phyloP scores from a whole-genome alignment of 2,888 invertebrate genomes.

The Galeruca laticollis region DNA sequence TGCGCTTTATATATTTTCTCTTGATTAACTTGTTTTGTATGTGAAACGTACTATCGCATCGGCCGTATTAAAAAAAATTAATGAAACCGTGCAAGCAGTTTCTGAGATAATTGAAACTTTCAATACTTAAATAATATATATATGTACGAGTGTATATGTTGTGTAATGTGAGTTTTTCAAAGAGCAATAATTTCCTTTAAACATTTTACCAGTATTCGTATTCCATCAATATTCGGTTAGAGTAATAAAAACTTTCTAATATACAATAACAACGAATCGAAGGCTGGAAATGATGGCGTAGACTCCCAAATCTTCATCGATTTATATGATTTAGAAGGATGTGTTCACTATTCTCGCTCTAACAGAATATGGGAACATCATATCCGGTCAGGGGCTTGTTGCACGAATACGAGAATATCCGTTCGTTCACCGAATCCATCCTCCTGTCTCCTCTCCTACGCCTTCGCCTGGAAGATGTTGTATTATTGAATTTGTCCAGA shows the following conservation, averaged over 20 bases:
- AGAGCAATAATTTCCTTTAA: constrained; percentile 18
- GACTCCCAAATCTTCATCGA: constrained; percentile 46
- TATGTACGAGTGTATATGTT: too few species aligned
- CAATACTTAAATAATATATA: too few species aligned
- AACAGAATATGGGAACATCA: constrained; percentile 56
- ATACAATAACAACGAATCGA: constrained; percentile 32
- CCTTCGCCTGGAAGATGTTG: constrained; percentile 53
- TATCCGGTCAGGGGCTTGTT: constrained; percentile 49
- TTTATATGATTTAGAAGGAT: constrained; percentile 59
- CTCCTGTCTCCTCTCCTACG: constrained; percentile 46
- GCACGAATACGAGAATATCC: constrained; percentile 45
- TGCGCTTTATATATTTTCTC: too few species aligned
- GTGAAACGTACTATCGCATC: too few species aligned
- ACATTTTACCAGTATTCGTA: constrained; percentile 18
- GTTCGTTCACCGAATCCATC: constrained; percentile 41
- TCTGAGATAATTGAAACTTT: too few species aligned
- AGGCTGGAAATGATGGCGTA: constrained; percentile 25
- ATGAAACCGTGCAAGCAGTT: too few species aligned
- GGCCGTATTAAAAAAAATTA: too few species aligned
- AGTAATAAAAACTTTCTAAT: constrained; percentile 39
- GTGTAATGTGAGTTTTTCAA: constrained; percentile 24
- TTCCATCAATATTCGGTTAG: constrained; percentile 34
- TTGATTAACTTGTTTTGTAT: too few species aligned
- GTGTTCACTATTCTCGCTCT: constrained; percentile 62
- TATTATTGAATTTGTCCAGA: constrained; percentile 67